Evolutionary conservation across 2,888 invertebrate species (phyloP).

Genomic region (Ennomos fuscantarius): DNA sequence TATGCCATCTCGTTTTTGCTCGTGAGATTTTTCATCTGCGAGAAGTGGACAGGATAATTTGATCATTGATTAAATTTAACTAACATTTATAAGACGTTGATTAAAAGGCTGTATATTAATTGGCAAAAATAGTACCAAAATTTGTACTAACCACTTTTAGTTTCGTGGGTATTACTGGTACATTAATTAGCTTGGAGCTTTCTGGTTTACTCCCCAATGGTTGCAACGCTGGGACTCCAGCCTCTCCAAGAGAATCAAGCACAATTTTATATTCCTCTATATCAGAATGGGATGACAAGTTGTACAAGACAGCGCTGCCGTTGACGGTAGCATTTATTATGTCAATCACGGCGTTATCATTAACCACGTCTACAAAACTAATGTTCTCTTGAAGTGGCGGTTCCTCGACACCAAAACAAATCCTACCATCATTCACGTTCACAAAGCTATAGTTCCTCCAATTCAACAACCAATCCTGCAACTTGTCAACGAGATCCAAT

Average conservation of each 20-base stretch:
- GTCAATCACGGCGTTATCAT: not conserved
- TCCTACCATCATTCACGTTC: constrained; percentile 6
- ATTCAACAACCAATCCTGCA: constrained; percentile 5
- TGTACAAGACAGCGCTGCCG: constrained; percentile 5
- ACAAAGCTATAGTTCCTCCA: constrained; percentile 10
- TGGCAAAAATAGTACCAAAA: constrained; percentile 27
- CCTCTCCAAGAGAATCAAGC: constrained; percentile 5
- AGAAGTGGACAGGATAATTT: too few species aligned
- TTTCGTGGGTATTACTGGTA: constrained; percentile 2
- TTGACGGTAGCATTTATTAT: not conserved
- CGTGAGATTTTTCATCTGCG: too few species aligned
- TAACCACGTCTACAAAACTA: not conserved
- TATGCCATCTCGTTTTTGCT: too few species aligned
- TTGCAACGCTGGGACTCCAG: constrained; percentile 4
- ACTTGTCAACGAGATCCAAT: not conserved
- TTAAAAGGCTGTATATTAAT: constrained; percentile 2
- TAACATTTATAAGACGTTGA: too few species aligned
- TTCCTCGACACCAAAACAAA: constrained; percentile 14
- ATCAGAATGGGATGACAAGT: not conserved
- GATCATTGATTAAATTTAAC: too few species aligned
- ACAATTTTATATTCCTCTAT: not conserved
- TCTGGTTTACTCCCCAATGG: too few species aligned
- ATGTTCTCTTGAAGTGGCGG: not conserved
- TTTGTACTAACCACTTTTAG: constrained; percentile 22
- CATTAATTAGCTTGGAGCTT: not conserved